Conservation (phyloP, 2,888 invertebrate genomes). For the Rhaphigaster nebulosa region DNA sequence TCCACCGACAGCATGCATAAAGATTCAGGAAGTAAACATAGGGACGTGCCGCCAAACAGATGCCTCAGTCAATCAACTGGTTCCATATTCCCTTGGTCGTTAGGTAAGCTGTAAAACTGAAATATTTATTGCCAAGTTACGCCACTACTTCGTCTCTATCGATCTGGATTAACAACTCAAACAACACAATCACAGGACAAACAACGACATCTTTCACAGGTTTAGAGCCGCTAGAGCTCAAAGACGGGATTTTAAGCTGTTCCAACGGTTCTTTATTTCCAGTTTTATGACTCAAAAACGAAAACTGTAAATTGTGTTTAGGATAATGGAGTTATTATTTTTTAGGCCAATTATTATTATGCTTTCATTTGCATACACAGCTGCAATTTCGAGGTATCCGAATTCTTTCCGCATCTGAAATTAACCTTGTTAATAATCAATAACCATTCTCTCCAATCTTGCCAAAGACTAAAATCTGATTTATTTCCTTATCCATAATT, state of each 20-base stretch:
- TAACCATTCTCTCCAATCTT: no score
- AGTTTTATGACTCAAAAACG: background rate
- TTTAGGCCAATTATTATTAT: no score
- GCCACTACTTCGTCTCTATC: background rate
- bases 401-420: no score
- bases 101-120: background rate
- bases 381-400: no score
- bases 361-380: no score
- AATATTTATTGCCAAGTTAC: background rate
- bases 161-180: background rate
- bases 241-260: background rate
- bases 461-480: no score
- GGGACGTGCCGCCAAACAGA: background rate
- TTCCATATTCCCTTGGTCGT: background rate
- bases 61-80: background rate
- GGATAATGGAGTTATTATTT: no score
- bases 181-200: background rate
- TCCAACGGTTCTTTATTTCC: background rate
- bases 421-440: no score
- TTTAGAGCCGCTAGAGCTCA: background rate
- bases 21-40: background rate
- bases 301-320: no score
- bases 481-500: no score
- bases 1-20: background rate
- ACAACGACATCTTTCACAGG: background rate